Evolutionary conservation across 2,797 vertebrate genomes (phyloP).

Genomic region (Pyrocephalus nanus): DNA sequence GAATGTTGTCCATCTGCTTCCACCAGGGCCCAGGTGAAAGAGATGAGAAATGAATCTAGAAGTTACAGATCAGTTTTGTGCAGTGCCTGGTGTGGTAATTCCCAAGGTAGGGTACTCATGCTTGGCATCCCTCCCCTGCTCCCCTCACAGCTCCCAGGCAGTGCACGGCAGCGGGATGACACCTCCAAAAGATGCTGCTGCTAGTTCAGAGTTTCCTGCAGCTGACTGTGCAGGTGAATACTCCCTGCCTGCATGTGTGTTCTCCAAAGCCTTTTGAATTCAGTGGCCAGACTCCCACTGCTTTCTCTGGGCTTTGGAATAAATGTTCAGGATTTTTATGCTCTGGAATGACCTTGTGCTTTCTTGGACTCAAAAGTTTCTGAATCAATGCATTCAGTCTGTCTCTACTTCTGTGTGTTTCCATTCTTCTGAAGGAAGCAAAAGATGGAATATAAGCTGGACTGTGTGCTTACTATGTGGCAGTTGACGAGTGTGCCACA

Average conservation of each 20-base stretch:
- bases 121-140: background rate
- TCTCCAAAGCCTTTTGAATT: background rate
- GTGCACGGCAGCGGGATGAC: background rate
- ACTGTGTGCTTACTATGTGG: conserved; percentile 24
- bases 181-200: background rate
- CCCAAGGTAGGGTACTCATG: background rate
- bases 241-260: background rate
- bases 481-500: background rate
- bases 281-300: background rate
- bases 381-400: background rate
- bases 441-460: background rate
- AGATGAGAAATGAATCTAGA: background rate
- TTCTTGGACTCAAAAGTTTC: background rate
- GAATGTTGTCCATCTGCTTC: background rate
- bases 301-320: background rate
- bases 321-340: background rate
- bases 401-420: conserved; percentile 5
- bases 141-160: background rate
- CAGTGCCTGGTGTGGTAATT: background rate
- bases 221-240: background rate
- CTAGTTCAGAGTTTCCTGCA: background rate
- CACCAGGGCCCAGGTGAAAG: background rate
- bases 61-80: background rate
- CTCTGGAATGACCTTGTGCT: background rate
- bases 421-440: conserved; percentile 8